Evolutionary conservation across 2,888 invertebrate genomes (phyloP), one percentile per base, ranked within the genome.

Genomic region (Lochmaea capreae): DNA sequence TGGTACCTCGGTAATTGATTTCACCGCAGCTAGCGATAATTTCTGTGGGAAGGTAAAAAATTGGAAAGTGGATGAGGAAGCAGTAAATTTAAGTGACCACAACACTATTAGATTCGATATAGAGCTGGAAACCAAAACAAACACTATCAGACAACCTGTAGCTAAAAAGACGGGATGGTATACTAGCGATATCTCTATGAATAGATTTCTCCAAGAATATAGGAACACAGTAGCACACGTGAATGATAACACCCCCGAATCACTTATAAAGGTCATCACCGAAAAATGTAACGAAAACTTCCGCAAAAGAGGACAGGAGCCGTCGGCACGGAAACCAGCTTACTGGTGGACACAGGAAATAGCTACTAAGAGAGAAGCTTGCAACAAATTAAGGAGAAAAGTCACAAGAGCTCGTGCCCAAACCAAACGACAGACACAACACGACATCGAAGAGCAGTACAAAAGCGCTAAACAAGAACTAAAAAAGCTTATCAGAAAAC

Each of bases 291-390:
- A 59, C 10, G 18, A 59, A 26, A n/a, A 59, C 12, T 59, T 59
- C 26, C 18, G 26, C 18, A 59, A 59, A 12, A 22, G 9, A 22
- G 18, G 18, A 18, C n/a, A 5, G 6, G 11, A 11, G 26, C 18
- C 6, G 11, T 12, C 11, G 2, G 11, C 10, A 12, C 43, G 43
- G 10, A 43, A 9, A 43, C 43, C 43, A 12, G 43, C 12, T 11
- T 43, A 43, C 43, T 59, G 59, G 59, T 59, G 59, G 59, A 59
- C 18, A 18, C 11, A 18, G 6, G 59, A 59, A 18, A 59, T 59
- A 59, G 33, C 59, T 6, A 6, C n/a, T 18, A 16, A 22, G 18
- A n/a, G 57, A 16, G 18, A 57, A 59, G 26, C 6, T 5, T 18
- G 22, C 26, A 59, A 18, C 18, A 59, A 22, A 12, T 12, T 12